Conservation (phyloP, 2,888 invertebrate genomes). For the Cephus sareptanus region DNA sequence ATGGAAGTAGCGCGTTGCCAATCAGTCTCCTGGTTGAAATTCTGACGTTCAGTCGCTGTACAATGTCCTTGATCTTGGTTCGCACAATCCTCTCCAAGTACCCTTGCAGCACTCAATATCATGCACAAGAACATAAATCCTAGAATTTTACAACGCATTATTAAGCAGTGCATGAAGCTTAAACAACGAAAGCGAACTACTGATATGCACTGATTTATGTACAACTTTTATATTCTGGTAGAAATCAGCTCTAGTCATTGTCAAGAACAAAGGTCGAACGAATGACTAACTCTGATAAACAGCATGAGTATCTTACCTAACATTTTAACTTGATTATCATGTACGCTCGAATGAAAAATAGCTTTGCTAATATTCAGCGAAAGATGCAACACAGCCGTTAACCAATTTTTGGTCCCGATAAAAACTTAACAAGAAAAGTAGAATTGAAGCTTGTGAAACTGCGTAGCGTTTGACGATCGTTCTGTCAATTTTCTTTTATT, state of each 20-base stretch:
- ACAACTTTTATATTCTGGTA: not conserved
- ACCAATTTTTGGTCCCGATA: not conserved
- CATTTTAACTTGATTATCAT: not conserved
- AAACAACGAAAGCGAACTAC: not conserved
- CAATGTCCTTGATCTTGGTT: not conserved
- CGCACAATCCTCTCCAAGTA: not conserved
- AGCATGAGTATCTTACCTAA: not conserved
- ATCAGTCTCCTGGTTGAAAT: conserved; percentile 61
- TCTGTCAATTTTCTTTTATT: not conserved
- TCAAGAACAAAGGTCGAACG: not conserved
- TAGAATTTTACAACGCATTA: conserved; percentile 3
- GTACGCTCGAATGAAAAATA: not conserved
- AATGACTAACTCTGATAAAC: not conserved
- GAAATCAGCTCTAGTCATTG: not conserved
- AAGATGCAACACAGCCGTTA: not conserved
- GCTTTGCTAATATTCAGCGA: not conserved
- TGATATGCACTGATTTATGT: not conserved
- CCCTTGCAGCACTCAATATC: not conserved
- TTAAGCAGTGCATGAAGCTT: not conserved
- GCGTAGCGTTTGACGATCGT: not conserved
- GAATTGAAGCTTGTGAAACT: not conserved
- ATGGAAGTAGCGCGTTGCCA: conserved; percentile 77
- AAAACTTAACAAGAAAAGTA: not conserved
- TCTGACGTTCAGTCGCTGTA: not conserved
- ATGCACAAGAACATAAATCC: not conserved